A percentile compares a stretch with the other conserved stretches of the same genome.
Evolutionary conservation across 2,113 vertebrate genomes (phyloP).

Genomic region (Engystomops pustulosus): DNA sequence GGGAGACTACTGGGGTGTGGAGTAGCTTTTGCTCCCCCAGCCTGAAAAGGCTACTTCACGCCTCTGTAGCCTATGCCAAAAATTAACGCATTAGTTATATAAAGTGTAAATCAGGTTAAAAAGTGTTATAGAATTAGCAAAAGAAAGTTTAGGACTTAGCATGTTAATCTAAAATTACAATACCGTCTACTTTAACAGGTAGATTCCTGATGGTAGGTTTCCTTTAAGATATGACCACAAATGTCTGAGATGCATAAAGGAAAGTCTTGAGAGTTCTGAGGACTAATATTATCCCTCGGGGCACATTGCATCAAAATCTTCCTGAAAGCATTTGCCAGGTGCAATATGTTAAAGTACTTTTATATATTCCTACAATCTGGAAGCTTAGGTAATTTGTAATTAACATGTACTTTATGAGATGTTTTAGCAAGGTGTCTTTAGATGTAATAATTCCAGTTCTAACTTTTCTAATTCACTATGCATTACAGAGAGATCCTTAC

Average conservation of each 20-base stretch:
- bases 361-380: neutral
- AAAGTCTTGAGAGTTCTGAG: neutral
- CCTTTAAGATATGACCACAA: neutral
- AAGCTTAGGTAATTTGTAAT: constrained; percentile 23
- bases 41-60: too few species aligned
- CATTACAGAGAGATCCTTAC: neutral
- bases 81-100: too few species aligned
- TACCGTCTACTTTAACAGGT: too few species aligned
- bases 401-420: constrained; percentile 36
- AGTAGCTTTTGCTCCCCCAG: too few species aligned
- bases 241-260: neutral
- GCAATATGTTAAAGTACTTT: neutral
- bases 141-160: too few species aligned
- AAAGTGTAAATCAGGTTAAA: too few species aligned
- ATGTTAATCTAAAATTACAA: too few species aligned
- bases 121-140: too few species aligned
- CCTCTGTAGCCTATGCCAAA: too few species aligned
- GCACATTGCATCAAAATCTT: neutral
- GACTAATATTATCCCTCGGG: neutral
- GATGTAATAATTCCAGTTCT: constrained; percentile 1
- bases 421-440: neutral
- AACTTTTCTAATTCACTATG: neutral
- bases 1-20: too few species aligned
- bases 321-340: neutral
- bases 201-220: too few species aligned